A percentile compares a stretch with the other conserved stretches of the same genome.
phyloP scores from a whole-genome alignment of 2,888 invertebrate genomes.

The Pemphredon lugubris region DNA sequence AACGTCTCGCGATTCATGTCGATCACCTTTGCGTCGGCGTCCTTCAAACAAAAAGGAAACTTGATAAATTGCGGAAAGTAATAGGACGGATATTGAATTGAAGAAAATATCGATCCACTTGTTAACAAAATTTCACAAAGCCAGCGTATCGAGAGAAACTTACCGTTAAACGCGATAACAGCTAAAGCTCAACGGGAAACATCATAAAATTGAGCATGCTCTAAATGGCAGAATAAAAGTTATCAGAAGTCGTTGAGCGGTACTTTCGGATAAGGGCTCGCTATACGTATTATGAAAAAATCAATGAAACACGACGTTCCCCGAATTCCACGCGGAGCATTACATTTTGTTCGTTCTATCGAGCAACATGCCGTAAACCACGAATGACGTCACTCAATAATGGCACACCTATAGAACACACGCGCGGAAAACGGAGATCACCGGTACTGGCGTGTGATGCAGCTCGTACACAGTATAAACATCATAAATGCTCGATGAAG shows the following conservation, averaged over 20 bases:
- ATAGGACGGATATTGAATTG: too few relatives aligned
- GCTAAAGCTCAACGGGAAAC: too few relatives aligned
- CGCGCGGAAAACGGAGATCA: slow-evolving; percentile 19
- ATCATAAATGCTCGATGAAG: slow-evolving; percentile 21
- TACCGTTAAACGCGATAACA: too few relatives aligned
- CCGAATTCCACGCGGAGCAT: slow-evolving; percentile 15
- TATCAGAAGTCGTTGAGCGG: too few relatives aligned
- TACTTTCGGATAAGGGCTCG: not conserved
- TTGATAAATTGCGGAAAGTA: too few relatives aligned
- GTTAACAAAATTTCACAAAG: too few relatives aligned
- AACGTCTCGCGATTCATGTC: too few relatives aligned
- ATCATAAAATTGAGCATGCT: too few relatives aligned
- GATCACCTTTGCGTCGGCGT: too few relatives aligned
- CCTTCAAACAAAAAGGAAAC: too few relatives aligned
- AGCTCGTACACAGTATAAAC: slow-evolving; percentile 30
- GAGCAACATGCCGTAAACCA: slow-evolving; percentile 24
- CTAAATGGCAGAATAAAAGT: too few relatives aligned
- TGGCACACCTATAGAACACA: slow-evolving; percentile 8
- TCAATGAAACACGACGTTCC: slow-evolving; percentile 7
- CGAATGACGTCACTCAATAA: slow-evolving; percentile 27
- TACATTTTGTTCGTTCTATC: slow-evolving; percentile 18
- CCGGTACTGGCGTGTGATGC: slow-evolving; percentile 4
- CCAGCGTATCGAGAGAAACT: too few relatives aligned
- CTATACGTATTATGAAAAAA: slow-evolving; percentile 9
- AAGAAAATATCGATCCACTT: not conserved